These are phyloP conservation scores for Melinaea menophilus DNA, from an alignment of 2,888 invertebrate species.

Conservation along the genomic window DNA sequence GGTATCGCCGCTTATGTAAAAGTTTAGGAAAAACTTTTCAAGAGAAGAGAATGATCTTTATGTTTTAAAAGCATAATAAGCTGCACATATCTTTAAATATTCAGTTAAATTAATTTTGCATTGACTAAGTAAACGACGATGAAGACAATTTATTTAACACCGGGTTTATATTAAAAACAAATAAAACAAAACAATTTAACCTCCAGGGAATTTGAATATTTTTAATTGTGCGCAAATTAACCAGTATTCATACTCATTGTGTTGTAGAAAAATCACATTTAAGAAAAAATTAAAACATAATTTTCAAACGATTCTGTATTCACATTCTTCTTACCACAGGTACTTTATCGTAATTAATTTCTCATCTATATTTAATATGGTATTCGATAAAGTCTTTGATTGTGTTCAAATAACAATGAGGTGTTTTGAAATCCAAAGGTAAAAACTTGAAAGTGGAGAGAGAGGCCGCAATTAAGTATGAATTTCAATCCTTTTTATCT, in stretches of 20 bases:
- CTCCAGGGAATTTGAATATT: conserved; percentile 52
- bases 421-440: no score
- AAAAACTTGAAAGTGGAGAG: no score
- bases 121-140: conserved; percentile 8
- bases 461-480: no score
- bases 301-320: no score
- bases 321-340: no score
- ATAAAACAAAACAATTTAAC: conserved; percentile 48
- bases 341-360: no score
- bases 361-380: no score
- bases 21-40: conserved; percentile 24
- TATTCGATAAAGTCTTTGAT: no score
- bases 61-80: conserved; percentile 11
- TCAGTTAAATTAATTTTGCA: conserved; percentile 23
- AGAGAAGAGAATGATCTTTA: not conserved
- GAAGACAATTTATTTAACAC: conserved; percentile 47
- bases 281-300: conserved; percentile 36
- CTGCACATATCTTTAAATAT: conserved; percentile 5
- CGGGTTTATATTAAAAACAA: conserved; percentile 48
- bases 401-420: no score
- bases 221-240: conserved; percentile 67
- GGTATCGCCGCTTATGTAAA: conserved; percentile 27
- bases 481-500: no score
- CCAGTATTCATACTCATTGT: conserved; percentile 58
- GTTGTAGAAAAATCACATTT: conserved; percentile 52